phyloP scores from a whole-genome alignment of 2,113 vertebrate species.

The Pungitius pungitius region DNA sequence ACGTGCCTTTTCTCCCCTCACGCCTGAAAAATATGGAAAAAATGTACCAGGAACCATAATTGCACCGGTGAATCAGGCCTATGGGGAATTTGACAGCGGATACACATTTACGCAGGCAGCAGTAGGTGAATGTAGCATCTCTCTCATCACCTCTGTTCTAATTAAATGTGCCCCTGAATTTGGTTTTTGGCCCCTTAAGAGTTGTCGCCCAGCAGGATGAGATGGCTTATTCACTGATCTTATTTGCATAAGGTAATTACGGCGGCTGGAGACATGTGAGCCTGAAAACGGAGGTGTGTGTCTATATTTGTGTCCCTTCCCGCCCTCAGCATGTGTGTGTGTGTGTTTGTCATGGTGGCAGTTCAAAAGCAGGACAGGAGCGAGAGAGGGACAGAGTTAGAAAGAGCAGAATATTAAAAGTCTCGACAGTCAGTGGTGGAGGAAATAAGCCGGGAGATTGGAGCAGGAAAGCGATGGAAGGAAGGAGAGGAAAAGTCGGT shows the following conservation, averaged over 20 bases:
- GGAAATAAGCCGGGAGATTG: background rate
- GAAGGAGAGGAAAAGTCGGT: background rate
- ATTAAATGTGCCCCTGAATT: constrained; percentile 65
- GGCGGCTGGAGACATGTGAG: constrained; percentile 53
- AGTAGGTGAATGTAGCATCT: constrained; percentile 17
- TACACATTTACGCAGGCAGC: constrained; percentile 24
- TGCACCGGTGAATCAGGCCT: constrained; percentile 41
- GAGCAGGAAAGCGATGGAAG: background rate
- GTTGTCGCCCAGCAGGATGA: constrained; percentile 54
- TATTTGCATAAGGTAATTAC: constrained; percentile 77
- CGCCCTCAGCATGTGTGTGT: background rate
- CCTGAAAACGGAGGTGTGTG: constrained; percentile 32
- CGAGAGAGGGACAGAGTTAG: background rate
- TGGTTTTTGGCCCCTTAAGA: constrained; percentile 53
- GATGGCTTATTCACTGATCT: constrained; percentile 65
- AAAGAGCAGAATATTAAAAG: constrained; percentile 39
- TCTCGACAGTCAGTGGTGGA: constrained; percentile 2
- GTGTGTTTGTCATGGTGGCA: constrained; percentile 22
- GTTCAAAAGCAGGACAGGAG: constrained; percentile 49
- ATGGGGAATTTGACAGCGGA: constrained; percentile 41
- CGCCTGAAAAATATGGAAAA: constrained; percentile 20
- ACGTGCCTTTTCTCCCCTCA: background rate
- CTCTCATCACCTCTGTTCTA: constrained; percentile 54
- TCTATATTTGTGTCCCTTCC: constrained; percentile 9
- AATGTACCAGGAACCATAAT: constrained; percentile 29